phyloP scores from a whole-genome alignment of 2,113 vertebrate genomes.

The Lates calcarifer region DNA sequence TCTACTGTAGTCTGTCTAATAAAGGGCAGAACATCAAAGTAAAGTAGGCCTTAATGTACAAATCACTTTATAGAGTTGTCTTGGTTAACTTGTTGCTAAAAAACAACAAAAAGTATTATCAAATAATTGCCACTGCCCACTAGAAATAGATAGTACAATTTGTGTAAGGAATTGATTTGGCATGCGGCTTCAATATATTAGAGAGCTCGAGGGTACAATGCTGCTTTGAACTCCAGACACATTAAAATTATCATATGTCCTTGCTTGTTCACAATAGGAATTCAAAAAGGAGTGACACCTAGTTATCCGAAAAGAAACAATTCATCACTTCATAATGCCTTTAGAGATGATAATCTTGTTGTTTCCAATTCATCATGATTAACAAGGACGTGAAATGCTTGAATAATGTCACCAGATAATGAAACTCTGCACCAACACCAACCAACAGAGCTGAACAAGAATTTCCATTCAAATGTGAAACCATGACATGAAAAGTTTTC shows the following conservation, averaged over 20 bases:
- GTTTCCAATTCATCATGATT: not conserved
- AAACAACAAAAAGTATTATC: no score
- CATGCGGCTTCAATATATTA: slow-evolving; percentile 5
- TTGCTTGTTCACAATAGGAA: not conserved
- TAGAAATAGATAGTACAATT: slow-evolving; percentile 6
- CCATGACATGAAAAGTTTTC: not conserved
- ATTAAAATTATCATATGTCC: not conserved
- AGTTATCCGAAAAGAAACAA: not conserved
- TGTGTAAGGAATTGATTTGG: not conserved
- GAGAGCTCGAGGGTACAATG: not conserved
- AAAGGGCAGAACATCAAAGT: not conserved
- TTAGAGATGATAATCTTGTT: not conserved
- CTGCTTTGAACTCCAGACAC: slow-evolving; percentile 23
- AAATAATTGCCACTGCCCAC: not conserved
- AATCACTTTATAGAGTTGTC: not conserved
- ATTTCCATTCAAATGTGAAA: not conserved
- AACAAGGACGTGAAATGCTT: not conserved
- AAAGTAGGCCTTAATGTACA: not conserved
- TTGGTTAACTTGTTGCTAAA: not conserved
- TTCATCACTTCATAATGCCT: not conserved
- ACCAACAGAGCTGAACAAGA: not conserved
- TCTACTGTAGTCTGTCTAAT: not conserved
- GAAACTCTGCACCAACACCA: not conserved
- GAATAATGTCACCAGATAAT: not conserved
- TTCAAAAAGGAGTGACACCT: slow-evolving; percentile 8